Conservation (phyloP, 2,888 invertebrate genomes). For the Congeria kusceri region DNA sequence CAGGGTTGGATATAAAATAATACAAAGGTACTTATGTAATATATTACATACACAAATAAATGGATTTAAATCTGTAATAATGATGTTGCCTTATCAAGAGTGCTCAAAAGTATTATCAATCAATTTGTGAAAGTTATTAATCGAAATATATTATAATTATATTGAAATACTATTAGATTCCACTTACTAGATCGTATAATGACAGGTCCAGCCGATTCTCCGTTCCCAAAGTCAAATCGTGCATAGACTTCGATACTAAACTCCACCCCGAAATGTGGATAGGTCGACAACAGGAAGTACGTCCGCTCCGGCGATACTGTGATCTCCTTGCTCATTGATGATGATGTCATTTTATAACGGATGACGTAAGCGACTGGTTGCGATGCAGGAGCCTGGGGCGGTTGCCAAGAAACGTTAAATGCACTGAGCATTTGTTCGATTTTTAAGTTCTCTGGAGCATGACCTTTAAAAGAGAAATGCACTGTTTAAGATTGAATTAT, state of each 20-base stretch:
- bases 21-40: no score
- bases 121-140: no score
- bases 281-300: slow-evolving; percentile 45
- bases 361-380: slow-evolving; percentile 18
- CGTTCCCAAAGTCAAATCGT: slow-evolving; percentile 14
- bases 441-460: slow-evolving; percentile 16
- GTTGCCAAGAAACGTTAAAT: slow-evolving; percentile 39
- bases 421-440: slow-evolving; percentile 23
- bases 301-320: slow-evolving; percentile 13
- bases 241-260: slow-evolving; percentile 46
- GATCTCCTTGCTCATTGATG: slow-evolving; percentile 29
- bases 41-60: no score
- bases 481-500: no score
- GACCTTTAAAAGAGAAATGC: slow-evolving; percentile 5
- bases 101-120: no score
- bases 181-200: slow-evolving; percentile 23
- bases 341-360: slow-evolving; percentile 31
- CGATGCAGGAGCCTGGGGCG: not conserved
- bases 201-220: slow-evolving; percentile 7
- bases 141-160: no score
- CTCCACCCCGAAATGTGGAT: slow-evolving; percentile 45
- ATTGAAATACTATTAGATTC: no score
- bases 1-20: no score
- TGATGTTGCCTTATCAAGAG: no score
- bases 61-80: no score